Evolutionary conservation across 2,113 vertebrate species (phyloP), one percentile per base, ranked within the genome.

Genomic region (Austrofundulus limnaeus): DNA sequence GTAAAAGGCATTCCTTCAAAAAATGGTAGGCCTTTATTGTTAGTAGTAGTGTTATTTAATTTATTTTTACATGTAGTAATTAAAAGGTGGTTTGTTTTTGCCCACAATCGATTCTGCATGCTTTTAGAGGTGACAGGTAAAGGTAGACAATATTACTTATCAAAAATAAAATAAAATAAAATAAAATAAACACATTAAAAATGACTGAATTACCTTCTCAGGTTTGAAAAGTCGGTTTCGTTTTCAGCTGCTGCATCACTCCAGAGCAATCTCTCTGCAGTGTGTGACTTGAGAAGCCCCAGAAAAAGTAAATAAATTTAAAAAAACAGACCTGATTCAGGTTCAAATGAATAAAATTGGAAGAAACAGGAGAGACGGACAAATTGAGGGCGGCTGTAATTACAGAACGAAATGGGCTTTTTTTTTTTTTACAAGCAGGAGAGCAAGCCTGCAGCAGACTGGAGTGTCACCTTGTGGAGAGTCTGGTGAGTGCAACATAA

Each of bases 391-490:
- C 52, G 34, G 48, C 58, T 50, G 13, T 59, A 80, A 57, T 62
- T 47, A 58, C 25, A 74, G 41, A 61, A n/a, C 21, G 16, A 23
- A 14, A 23, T 48, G 31, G 53, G 61, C n/a, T n/a, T n/a, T n/a
- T n/a, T n/a, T n/a, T n/a, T 10, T 20, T 53, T 20, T 15, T 13
- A 14, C n/a, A 2, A 19, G 14, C 17, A 16, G 6, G 16, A 54
- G 51, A 2, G 5, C 11, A 34, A 7, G 21, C 16, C 68, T 66
- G 23, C 1, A 49, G 78, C 82, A 53, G 65, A 59, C 59, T 63
- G 25, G 20, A 85, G 79, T 85, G 86, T 84, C 86, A 60, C 63
- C 86, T 3, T 74, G 81, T 84, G 88, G 42, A 7, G 1, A 13
- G 4, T 53, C 31, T 5, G 23, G 28, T 15, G 66, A 68, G 0